Percentiles rank a stretch among this genome's conserved stretches.
phyloP scores from a whole-genome alignment of 2,797 vertebrate species.

The Euthynnus affinis region DNA sequence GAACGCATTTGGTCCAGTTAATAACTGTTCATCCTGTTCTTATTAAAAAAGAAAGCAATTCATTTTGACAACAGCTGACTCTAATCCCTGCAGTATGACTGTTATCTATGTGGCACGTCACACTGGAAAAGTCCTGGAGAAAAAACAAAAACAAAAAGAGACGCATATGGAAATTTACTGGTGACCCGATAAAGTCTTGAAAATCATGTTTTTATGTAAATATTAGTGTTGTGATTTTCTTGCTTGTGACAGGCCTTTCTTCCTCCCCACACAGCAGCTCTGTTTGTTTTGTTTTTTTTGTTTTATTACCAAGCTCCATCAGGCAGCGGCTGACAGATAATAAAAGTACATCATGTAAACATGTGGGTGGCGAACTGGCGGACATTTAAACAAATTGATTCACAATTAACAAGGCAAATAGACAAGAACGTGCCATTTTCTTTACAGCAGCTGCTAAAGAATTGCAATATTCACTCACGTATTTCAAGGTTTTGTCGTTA shows the following conservation, averaged over 20 bases:
- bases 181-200: background rate
- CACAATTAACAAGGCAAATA: background rate
- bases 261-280: background rate
- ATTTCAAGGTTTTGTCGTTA: background rate
- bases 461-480: background rate
- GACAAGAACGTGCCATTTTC: background rate
- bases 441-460: background rate
- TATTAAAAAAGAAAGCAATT: conserved; percentile 4
- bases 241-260: conserved; percentile 13
- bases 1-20: background rate
- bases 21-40: background rate
- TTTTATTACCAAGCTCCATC: conserved; percentile 18
- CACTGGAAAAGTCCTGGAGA: too few relatives aligned
- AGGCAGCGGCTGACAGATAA: conserved; percentile 30
- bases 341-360: conserved; percentile 36
- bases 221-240: background rate
- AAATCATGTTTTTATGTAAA: background rate
- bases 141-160: too few relatives aligned
- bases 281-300: background rate
- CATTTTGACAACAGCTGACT: conserved; percentile 1
- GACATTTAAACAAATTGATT: background rate
- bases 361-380: conserved; percentile 2
- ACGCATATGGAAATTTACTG: background rate
- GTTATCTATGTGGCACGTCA: background rate
- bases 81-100: background rate